Evolutionary conservation across 2,888 invertebrate genomes (phyloP), one percentile per base, ranked within the genome.

Genomic region (Heliconius charithonia): DNA sequence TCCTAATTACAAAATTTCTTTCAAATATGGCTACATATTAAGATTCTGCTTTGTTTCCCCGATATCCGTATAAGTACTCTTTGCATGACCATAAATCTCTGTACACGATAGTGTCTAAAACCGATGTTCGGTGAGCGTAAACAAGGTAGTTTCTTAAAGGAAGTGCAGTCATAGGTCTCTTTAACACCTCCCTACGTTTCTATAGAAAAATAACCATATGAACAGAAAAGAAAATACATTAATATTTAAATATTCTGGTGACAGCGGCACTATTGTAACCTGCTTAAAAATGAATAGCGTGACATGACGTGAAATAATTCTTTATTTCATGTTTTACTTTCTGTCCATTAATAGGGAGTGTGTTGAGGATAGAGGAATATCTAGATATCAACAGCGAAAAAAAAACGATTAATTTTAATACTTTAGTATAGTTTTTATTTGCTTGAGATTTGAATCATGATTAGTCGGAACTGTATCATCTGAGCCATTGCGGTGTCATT

Each of bases 101-200:
- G 37, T 72, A 32, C 25, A 72, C 59, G 72, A 72, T 72, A 72
- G 59, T 72, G 56, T 72, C 59, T 82, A 78, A 81, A 81, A 80
- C 77, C 80, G 80, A 84, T 66, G 66, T 65, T 72, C 72, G 32
- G 72, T 32, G 32, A 72, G 72, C 72, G 59, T 72, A 72, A 72
- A 72, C 72, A 72, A 72, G 72, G 72, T 59, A 59, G 59, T 59
- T 37, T 56, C 56, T 29, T 59, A 56, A 37, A 37, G 72, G 72
- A 72, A 72, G 59, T 72, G n/a, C 59, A 32, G 72, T 72, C 72
- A 72, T 72, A 59, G 72, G 72, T 72, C 72, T 72, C 37, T 72
- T 72, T 72, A 32, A 72, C 72, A 72, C 72, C 59, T 72, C 59
- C 32, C n/a, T n/a, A 72, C 59, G 10, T 59, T 72, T 59, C 25